Base-by-base conservation (phyloP, 2,113 vertebrate genomes). In the Thunnus maccoyii region DNA sequence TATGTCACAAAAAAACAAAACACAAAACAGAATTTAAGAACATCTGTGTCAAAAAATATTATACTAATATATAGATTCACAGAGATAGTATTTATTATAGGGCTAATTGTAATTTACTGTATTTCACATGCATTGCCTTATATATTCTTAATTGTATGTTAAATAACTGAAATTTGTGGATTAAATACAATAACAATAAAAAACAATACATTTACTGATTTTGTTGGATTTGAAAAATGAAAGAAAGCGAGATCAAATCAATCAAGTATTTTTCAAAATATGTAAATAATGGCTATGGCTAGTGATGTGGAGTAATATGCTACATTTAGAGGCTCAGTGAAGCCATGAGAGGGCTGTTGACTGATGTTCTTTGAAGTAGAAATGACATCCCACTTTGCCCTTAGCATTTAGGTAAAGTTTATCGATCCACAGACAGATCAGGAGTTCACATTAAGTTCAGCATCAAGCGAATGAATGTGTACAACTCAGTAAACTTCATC, bases 371-470 rank as follows among this genome's bases (percentile, higher is more conserved):
- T 74, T 58, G 14, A 65, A 51, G 50, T 9, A 66, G 16, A 61
- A 16, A 32, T 55, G 44, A 76, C 10, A 55, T 25, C 18, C 17
- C 13, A 25, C 41, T 72, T 30, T 68, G 18, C 58, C 46, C 2
- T 50, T 30, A 41, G 56, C 41, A 25, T 66, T 57, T 50, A 44
- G 1, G 3, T 64, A 60, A 52, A 64, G 65, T 51, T 57, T 44
- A 86, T 52, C 56, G 75, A 85, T 75, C 79, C 48, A 11, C 17
- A 25, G 2, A 13, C 11, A n/a, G 9, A 68, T 69, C 2, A 30
- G 12, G 3, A 58, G 22, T 8, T 20, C 50, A 75, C 66, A 65
- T 85, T 71, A 55, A 72, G 60, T 71, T 30, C 65, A 82, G 6
- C 10, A 64, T 68, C 12, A 48, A 61, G n/a, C 71, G 18, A 67